Evolutionary conservation across 2,888 invertebrate species (phyloP).

Genomic region (Drosophila nigricruria): DNA sequence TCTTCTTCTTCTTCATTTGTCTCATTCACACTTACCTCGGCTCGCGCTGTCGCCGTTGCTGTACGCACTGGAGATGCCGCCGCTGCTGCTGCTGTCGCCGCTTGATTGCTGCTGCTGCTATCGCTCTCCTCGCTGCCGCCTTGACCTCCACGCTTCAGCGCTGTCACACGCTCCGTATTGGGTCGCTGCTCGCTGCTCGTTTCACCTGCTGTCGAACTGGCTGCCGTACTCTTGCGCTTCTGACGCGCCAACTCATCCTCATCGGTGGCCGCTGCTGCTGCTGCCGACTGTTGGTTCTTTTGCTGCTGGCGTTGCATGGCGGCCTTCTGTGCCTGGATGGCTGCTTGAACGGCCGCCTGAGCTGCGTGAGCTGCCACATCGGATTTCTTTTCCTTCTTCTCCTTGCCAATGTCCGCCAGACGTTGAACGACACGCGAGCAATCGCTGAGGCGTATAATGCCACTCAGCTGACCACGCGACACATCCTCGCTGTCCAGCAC

Average conservation of each 20-base stretch:
- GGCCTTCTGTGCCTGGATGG: constrained; percentile 87
- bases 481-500: constrained; percentile 96
- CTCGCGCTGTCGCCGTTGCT: constrained; percentile 90
- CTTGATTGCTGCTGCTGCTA: constrained; percentile 86
- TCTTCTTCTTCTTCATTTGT: constrained; percentile 76
- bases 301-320: constrained; percentile 86
- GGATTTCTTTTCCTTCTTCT: constrained; percentile 92
- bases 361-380: constrained; percentile 87
- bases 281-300: constrained; percentile 86
- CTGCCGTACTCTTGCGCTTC: constrained; percentile 91
- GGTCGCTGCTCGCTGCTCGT: constrained; percentile 85
- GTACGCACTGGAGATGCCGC: constrained; percentile 88
- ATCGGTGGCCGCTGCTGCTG: constrained; percentile 86
- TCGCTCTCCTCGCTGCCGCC: constrained; percentile 87
- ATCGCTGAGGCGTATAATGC: constrained; percentile 94
- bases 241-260: constrained; percentile 95
- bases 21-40: constrained; percentile 90
- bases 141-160: constrained; percentile 84
- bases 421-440: constrained; percentile 96
- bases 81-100: constrained; percentile 63
- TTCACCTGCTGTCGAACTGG: constrained; percentile 82
- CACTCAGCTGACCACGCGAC: constrained; percentile 93
- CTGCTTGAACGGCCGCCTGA: constrained; percentile 85
- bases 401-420: constrained; percentile 91
- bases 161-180: constrained; percentile 86